Conservation (phyloP, 2,888 invertebrate species). For the Tipula unca region DNA sequence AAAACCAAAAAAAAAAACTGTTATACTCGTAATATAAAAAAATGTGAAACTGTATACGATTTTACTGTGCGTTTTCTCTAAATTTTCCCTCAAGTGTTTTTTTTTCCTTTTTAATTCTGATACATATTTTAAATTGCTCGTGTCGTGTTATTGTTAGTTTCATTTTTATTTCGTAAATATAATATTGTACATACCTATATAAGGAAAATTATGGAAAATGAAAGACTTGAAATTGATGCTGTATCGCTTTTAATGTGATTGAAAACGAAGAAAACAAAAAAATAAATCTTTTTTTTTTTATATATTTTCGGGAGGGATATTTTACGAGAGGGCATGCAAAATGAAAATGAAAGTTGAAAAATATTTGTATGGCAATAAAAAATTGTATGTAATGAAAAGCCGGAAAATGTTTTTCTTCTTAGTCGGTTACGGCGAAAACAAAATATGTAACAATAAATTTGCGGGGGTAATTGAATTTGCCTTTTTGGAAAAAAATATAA, state of each 20-base stretch:
- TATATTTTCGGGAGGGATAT: not conserved
- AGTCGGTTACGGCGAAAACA: not conserved
- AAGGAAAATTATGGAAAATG: not conserved
- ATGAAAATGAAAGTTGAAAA: not conserved
- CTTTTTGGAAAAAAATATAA: not conserved
- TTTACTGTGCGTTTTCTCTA: not conserved
- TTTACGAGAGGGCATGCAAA: not conserved
- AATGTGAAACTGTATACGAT: not conserved
- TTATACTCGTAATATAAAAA: not conserved
- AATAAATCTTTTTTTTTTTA: not conserved
- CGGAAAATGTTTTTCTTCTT: not conserved
- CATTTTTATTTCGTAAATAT: too few species aligned
- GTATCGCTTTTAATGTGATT: not conserved
- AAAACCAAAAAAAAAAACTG: not conserved
- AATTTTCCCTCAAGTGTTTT: too few species aligned
- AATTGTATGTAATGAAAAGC: not conserved
- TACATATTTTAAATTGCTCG: too few species aligned
- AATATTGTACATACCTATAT: too few species aligned
- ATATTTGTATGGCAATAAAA: not conserved
- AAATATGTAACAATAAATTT: not conserved
- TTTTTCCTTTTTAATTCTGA: too few species aligned
- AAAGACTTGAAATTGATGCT: not conserved
- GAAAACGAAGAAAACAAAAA: not conserved
- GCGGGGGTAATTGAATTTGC: not conserved
- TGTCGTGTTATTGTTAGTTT: not conserved